phyloP scores from a whole-genome alignment of 2,113 vertebrate genomes.

The Entelurus aequoreus region DNA sequence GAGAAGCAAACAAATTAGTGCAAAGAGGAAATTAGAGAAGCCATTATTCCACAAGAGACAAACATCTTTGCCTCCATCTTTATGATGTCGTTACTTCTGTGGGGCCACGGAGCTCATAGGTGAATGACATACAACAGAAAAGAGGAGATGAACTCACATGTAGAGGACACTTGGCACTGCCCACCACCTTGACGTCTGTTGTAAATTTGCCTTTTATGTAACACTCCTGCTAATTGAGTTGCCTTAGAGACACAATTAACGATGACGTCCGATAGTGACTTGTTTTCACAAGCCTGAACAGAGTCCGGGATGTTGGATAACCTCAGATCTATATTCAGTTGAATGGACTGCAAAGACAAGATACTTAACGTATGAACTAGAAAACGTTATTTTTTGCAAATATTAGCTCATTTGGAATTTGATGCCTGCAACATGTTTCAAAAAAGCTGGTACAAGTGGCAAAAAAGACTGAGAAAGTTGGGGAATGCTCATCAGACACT shows the following conservation, averaged over 20 bases:
- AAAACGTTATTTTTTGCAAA: too few species aligned
- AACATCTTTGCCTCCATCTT: conserved; percentile 35
- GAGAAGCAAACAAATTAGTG: conserved; percentile 45
- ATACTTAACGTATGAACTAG: too few species aligned
- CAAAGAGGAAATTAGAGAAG: conserved; percentile 43
- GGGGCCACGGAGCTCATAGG: conserved; percentile 13
- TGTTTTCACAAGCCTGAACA: background rate
- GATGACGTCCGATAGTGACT: background rate
- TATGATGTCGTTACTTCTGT: conserved; percentile 12
- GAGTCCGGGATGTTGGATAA: too few species aligned
- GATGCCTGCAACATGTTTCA: too few species aligned
- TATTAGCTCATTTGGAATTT: too few species aligned
- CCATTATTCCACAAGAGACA: conserved; percentile 52
- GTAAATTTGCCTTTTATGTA: conserved; percentile 8
- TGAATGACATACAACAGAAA: conserved; percentile 7
- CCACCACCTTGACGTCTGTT: background rate
- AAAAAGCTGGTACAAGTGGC: too few species aligned
- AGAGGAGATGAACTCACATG: background rate
- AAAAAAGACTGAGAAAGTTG: too few species aligned
- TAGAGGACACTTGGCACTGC: background rate
- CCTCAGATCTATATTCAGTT: too few species aligned
- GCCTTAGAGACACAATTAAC: conserved; percentile 3
- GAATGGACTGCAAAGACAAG: too few species aligned
- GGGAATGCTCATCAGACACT: too few species aligned
- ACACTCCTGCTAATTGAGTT: conserved; percentile 1